Conservation (phyloP, 23 tunicate genomes). For the Trididemnum clinides region DNA sequence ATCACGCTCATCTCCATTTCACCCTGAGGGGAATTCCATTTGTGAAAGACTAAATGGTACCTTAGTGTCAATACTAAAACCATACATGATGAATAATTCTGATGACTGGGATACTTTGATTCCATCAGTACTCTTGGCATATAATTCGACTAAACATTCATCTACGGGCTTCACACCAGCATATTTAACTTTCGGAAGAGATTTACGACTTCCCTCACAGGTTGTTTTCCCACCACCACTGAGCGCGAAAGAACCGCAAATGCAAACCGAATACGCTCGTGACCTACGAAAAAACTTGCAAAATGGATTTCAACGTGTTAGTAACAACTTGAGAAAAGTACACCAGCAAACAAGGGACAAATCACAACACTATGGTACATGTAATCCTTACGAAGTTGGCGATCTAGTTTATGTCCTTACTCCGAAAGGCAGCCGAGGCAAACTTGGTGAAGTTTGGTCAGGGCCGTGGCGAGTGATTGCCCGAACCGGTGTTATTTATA, state of each 20-base stretch:
- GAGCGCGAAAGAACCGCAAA: background rate
- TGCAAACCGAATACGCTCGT: background rate
- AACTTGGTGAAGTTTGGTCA: slow-evolving; percentile 9
- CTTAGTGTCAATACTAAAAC: background rate
- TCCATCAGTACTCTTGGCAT: background rate
- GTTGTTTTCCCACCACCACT: background rate
- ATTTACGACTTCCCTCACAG: background rate
- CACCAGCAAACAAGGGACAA: background rate
- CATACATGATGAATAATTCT: background rate
- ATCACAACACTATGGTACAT: background rate
- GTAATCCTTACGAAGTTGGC: background rate
- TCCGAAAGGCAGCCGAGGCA: background rate
- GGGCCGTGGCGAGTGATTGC: slow-evolving; percentile 11
- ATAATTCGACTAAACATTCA: background rate
- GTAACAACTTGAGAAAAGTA: background rate
- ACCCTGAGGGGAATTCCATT: background rate
- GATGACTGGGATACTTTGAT: slow-evolving; percentile 4
- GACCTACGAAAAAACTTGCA: background rate
- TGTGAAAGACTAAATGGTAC: background rate
- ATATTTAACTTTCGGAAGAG: background rate
- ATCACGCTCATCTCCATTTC: slow-evolving; percentile 9
- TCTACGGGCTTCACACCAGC: slow-evolving; percentile 10
- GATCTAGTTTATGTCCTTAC: background rate
- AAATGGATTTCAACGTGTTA: background rate
- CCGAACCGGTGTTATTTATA: slow-evolving; percentile 2